Conservation (phyloP, 2,888 invertebrate genomes). For the Megamerina dolium region DNA sequence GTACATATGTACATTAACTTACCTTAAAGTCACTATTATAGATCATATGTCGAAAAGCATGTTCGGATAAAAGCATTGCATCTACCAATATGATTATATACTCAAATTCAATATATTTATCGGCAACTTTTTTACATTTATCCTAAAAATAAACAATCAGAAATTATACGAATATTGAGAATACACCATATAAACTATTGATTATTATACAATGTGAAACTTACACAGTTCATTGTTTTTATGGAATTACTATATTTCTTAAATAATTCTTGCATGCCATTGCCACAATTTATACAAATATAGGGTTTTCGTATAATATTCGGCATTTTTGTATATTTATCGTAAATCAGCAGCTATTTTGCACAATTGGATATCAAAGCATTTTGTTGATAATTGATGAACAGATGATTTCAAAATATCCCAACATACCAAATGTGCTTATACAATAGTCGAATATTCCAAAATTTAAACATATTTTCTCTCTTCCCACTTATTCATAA, state of each 20-base stretch:
- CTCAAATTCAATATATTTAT: slow-evolving; percentile 90
- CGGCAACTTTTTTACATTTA: slow-evolving; percentile 68
- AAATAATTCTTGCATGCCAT: slow-evolving; percentile 57
- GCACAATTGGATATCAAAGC: too few species aligned
- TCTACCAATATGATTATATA: slow-evolving; percentile 82
- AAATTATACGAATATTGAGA: background rate
- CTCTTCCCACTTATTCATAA: too few species aligned
- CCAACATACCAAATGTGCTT: too few species aligned
- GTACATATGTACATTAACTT: slow-evolving; percentile 23
- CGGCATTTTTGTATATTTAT: too few species aligned
- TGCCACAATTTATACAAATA: slow-evolving; percentile 66
- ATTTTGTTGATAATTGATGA: too few species aligned
- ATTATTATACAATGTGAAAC: slow-evolving; percentile 33
- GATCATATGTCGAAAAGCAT: slow-evolving; percentile 79
- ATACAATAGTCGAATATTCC: too few species aligned
- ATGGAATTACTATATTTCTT: slow-evolving; percentile 65
- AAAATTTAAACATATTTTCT: too few species aligned
- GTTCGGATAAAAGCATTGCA: slow-evolving; percentile 69
- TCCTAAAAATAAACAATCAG: slow-evolving; percentile 55
- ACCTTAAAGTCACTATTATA: slow-evolving; percentile 76
- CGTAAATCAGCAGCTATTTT: too few species aligned
- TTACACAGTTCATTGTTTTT: slow-evolving; percentile 71
- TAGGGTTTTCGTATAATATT: too few species aligned
- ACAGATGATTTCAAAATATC: too few species aligned
- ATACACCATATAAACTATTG: background rate